A percentile compares a stretch with the other conserved stretches of the same genome.
Evolutionary conservation across 2,888 invertebrate species (phyloP).

Genomic region (Tenthredo amoena): DNA sequence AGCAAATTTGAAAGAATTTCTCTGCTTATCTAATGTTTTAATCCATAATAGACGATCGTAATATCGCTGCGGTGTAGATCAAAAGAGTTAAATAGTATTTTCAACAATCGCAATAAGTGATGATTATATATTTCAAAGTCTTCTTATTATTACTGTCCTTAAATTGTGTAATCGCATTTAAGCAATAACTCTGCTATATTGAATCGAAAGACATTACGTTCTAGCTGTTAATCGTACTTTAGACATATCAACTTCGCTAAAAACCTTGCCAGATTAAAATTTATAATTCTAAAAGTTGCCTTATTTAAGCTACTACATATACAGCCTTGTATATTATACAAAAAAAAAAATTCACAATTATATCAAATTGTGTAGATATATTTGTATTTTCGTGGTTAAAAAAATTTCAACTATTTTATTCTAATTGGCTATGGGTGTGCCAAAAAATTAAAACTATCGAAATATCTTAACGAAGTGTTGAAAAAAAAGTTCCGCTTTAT

Average conservation of each 20-base stretch:
- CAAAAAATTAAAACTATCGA: neutral
- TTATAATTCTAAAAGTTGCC: conserved; percentile 41
- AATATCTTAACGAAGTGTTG: neutral
- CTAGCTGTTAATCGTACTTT: neutral
- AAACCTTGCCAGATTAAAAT: conserved; percentile 34
- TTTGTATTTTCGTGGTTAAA: conserved; percentile 12
- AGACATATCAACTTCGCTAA: conserved; percentile 30
- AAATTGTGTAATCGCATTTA: conserved; percentile 36
- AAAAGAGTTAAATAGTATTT: neutral
- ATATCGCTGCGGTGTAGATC: neutral
- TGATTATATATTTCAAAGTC: conserved; percentile 6
- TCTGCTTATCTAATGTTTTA: neutral
- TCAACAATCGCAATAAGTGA: neutral
- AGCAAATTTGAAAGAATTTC: neutral
- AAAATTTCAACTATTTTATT: neutral
- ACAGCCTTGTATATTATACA: neutral
- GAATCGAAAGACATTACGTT: conserved; percentile 4
- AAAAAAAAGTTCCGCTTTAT: neutral
- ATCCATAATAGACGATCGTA: neutral
- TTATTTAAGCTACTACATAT: conserved; percentile 33
- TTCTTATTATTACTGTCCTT: conserved; percentile 9
- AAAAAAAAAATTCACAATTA: neutral
- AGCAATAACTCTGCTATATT: neutral
- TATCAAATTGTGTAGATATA: neutral
- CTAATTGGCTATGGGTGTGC: neutral